Percentiles rank a stretch among this genome's conserved stretches.
Evolutionary conservation across 1,140 invertebrate genomes (phyloP).

Genomic region (Drosophila bipectinata): DNA sequence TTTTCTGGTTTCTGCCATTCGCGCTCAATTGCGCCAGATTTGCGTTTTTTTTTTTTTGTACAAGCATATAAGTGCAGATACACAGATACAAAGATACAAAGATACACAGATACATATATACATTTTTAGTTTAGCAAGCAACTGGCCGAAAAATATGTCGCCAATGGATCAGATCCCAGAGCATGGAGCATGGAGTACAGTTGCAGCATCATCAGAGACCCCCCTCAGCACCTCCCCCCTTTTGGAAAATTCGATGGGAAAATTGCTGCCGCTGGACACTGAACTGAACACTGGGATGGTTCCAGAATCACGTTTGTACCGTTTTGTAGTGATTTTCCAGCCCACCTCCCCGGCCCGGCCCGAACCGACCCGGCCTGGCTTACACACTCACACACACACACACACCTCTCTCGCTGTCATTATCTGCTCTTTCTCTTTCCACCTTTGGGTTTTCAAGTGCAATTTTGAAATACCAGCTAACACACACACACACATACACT

Average conservation of each 20-base stretch:
- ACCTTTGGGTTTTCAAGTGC: constrained; percentile 67
- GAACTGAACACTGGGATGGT: not conserved
- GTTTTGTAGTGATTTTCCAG: constrained; percentile 78
- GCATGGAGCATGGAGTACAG: constrained; percentile 53
- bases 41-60: constrained; percentile 61
- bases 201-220: constrained; percentile 59
- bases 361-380: no score
- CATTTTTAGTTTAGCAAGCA: constrained; percentile 34
- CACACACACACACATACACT: constrained; percentile 15
- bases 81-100: no score
- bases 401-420: constrained; percentile 24
- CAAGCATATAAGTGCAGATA: not conserved
- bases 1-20: constrained; percentile 78
- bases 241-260: constrained; percentile 60
- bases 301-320: constrained; percentile 78
- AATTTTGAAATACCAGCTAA: constrained; percentile 59
- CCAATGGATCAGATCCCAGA: constrained; percentile 44
- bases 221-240: not conserved
- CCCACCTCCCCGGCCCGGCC: constrained; percentile 4
- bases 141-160: constrained; percentile 31
- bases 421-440: constrained; percentile 38
- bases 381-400: no score
- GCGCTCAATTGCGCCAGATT: constrained; percentile 79
- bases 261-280: not conserved
- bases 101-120: no score